phyloP scores from a whole-genome alignment of 2,888 invertebrate genomes.

The Falcaria lacertinaria region DNA sequence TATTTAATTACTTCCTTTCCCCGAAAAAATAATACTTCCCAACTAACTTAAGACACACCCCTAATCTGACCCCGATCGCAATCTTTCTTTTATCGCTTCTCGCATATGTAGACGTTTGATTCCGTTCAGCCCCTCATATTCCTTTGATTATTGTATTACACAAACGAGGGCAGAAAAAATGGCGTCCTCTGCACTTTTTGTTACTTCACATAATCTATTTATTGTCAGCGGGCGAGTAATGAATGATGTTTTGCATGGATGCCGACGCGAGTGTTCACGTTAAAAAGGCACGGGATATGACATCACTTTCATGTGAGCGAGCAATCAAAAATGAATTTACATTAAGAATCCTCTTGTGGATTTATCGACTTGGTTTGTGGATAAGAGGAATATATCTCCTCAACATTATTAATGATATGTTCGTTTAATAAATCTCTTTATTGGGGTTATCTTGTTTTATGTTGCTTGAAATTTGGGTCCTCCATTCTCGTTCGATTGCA shows the following conservation, averaged over 20 bases:
- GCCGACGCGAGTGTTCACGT: slow-evolving; percentile 60
- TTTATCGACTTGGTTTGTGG: slow-evolving; percentile 27
- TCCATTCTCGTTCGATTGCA: too few relatives aligned
- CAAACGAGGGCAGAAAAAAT: slow-evolving; percentile 62
- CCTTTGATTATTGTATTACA: slow-evolving; percentile 76
- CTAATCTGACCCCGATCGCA: slow-evolving; percentile 43
- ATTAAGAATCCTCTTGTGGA: slow-evolving; percentile 25
- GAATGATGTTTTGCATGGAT: slow-evolving; percentile 69
- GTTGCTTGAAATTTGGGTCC: background rate
- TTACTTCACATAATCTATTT: slow-evolving; percentile 70
- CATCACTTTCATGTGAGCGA: slow-evolving; percentile 49
- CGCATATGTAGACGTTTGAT: slow-evolving; percentile 72
- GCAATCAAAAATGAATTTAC: slow-evolving; percentile 56
- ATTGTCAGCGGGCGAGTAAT: slow-evolving; percentile 65
- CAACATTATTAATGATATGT: background rate
- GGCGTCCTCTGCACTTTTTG: slow-evolving; percentile 64
- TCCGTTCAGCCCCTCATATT: slow-evolving; percentile 62
- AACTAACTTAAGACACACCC: slow-evolving; percentile 29
- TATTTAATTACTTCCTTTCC: too few relatives aligned
- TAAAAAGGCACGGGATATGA: slow-evolving; percentile 48
- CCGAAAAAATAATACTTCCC: slow-evolving; percentile 9
- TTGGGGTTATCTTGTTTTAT: background rate
- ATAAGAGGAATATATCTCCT: background rate
- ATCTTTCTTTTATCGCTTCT: slow-evolving; percentile 63
- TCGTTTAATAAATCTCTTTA: background rate